Base-by-base conservation (phyloP, 2,113 vertebrate species). In the Cranoglanis bouderius region DNA sequence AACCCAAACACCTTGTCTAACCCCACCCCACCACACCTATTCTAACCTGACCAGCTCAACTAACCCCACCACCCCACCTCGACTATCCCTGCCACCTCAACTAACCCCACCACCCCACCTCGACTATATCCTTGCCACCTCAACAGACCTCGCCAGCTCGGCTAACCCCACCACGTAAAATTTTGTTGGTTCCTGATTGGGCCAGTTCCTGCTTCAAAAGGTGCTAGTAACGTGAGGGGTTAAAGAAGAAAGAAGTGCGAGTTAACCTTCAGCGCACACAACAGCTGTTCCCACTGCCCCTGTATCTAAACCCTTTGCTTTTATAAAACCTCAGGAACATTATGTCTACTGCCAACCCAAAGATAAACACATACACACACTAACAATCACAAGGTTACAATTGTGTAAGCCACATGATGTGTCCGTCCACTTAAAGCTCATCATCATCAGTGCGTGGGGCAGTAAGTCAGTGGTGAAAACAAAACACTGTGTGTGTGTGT, bases 361-460 rank as follows among this genome's bases (percentile, higher is more conserved):
- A 88, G 46, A 82, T 80, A 88, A 35, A 88, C 81, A 84, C 53
- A 86, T n/a, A 78, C 87, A 88, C 78, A 82, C 80, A 77, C 70
- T 38, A 35, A 78, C 74, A 78, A 63, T n/a, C 43, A n/a, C 88
- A 89, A 89, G 88, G 88, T 85, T 81, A 85, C 26, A 70, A 43
- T 13, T 55, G 72, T 80, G 88, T 85, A 85, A 89, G 65, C 83
- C 63, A 43, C 38, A 55, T 83, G 82, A 75, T 32, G 82, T 38
- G 40, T 75, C 38, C 21, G 29, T 77, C 40, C 43, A 85, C 51
- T 88, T 85, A 65, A 63, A 61, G 65, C 86, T 88, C 63, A 72
- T 82, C 63, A 72, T 82, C 40, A 84, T 57, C n/a, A 75, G 38
- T 77, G 55, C n/a, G 82, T 51, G 40, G 70, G 51, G 43, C 81